Evolutionary conservation across 1,140 invertebrate genomes (phyloP).

Genomic region (Musca domestica): DNA sequence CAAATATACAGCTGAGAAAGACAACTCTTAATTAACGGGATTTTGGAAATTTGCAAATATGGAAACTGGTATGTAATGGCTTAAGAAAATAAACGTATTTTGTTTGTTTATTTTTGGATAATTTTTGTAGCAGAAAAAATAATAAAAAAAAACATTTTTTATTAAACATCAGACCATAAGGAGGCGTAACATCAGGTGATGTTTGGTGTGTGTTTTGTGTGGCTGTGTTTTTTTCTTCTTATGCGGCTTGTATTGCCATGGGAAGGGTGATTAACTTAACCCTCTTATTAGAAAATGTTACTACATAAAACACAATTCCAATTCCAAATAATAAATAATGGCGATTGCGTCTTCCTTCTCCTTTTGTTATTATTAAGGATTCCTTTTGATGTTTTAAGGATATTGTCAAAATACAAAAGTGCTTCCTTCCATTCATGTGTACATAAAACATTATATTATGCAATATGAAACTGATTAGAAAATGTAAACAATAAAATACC

Average conservation of each 20-base stretch:
- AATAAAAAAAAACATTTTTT: background rate
- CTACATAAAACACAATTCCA: too few species aligned
- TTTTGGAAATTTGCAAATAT: background rate
- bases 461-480: too few species aligned
- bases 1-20: too few species aligned
- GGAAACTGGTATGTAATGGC: background rate
- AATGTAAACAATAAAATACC: too few species aligned
- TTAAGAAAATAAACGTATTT: background rate
- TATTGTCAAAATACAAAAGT: too few species aligned
- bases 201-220: background rate
- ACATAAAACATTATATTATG: background rate
- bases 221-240: too few species aligned
- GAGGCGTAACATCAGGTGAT: slow-evolving; percentile 18
- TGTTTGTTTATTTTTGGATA: background rate
- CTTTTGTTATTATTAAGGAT: too few species aligned
- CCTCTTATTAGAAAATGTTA: slow-evolving; percentile 5
- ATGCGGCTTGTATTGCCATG: too few species aligned
- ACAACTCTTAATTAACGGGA: too few species aligned
- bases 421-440: background rate
- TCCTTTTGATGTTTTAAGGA: too few species aligned
- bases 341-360: too few species aligned
- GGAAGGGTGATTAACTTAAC: slow-evolving; percentile 8
- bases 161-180: slow-evolving; percentile 17
- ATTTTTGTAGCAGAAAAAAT: background rate
- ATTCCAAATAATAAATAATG: too few species aligned